Evolutionary conservation across 1,140 invertebrate species (phyloP).

Genomic region (Camponotus pennsylvanicus): DNA sequence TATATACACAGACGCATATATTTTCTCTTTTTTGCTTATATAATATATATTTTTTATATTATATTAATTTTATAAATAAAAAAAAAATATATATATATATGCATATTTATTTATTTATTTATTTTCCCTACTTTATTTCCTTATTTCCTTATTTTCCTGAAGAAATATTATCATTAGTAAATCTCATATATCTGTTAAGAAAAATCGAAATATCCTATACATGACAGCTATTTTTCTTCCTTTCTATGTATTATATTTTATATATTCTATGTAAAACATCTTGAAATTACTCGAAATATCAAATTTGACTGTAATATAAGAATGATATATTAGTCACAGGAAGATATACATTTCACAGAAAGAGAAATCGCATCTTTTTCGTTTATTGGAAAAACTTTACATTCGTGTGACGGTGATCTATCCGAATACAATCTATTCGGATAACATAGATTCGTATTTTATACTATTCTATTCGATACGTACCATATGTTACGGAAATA

Average conservation of each 20-base stretch:
- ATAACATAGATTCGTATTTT: constrained; percentile 40
- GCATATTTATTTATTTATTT: not conserved
- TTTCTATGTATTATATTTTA: not conserved
- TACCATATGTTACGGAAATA: constrained; percentile 54
- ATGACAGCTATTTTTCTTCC: not conserved
- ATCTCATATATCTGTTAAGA: no score
- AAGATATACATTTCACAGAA: not conserved
- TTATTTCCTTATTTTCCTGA: no score
- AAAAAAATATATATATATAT: not conserved
- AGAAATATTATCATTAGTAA: not conserved
- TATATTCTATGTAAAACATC: not conserved
- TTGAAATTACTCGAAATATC: not conserved
- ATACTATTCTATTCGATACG: constrained; percentile 21
- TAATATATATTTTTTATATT: no score
- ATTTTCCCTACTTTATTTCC: not conserved
- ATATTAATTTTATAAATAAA: no score
- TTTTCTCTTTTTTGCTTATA: no score
- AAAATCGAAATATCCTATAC: not conserved
- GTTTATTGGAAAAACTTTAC: constrained; percentile 34
- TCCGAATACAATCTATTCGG: constrained; percentile 11
- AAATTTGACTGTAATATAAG: not conserved
- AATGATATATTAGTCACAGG: not conserved
- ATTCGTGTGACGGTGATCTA: constrained; percentile 24
- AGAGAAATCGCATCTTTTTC: constrained; percentile 18
- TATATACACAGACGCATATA: not conserved